Evolutionary conservation across 1,140 invertebrate genomes (phyloP).

Genomic region (Trichonephila clavata): DNA sequence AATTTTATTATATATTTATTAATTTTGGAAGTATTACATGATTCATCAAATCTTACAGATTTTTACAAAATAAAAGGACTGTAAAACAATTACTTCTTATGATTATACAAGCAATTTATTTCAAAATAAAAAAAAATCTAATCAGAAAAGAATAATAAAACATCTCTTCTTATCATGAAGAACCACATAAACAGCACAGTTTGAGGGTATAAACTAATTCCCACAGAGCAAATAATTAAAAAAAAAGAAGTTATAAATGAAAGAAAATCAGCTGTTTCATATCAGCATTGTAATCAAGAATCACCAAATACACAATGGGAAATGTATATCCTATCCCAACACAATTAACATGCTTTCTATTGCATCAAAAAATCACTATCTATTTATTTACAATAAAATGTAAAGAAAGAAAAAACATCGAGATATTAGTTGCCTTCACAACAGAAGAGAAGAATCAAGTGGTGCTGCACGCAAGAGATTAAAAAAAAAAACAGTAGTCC

Average conservation of each 20-base stretch:
- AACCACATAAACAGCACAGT: not conserved
- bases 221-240: not conserved
- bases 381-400: not conserved
- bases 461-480: constrained; percentile 3
- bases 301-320: not conserved
- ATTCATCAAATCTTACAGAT: no score
- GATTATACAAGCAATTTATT: no score
- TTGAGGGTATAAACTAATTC: not conserved
- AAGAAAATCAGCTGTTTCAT: not conserved
- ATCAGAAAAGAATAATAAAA: no score
- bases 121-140: no score
- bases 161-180: no score
- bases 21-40: no score
- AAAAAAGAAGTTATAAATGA: not conserved
- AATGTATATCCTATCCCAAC: not conserved
- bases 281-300: no score
- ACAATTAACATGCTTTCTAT: not conserved
- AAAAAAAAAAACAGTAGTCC: not conserved
- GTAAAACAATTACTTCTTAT: no score
- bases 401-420: not conserved
- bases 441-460: not conserved
- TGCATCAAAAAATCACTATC: not conserved
- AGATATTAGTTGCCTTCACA: constrained; percentile 21
- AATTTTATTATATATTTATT: no score
- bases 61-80: no score